A percentile compares a stretch with the other conserved stretches of the same genome.
These are phyloP conservation scores for Dromaius novaehollandiae DNA, from an alignment of 2,113 vertebrate genomes.

Conservation along the genomic window DNA sequence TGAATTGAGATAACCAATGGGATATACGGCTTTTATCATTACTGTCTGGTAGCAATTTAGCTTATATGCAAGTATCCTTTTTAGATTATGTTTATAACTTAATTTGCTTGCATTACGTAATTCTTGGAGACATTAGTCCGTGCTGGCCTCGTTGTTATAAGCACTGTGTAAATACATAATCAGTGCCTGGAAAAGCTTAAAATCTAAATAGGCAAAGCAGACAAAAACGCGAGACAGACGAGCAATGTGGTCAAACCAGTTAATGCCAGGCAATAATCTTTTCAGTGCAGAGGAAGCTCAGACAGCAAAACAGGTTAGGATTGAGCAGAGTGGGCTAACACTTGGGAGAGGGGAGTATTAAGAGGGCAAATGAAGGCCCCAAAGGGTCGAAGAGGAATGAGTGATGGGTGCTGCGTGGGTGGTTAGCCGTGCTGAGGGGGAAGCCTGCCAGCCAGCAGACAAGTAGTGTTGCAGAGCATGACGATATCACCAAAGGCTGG, in stretches of 20 bases:
- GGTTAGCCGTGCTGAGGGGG: not conserved
- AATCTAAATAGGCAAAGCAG: not conserved
- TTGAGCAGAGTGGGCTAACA: not conserved
- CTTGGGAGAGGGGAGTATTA: not conserved
- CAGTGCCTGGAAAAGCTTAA: not conserved
- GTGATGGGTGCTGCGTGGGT: not conserved
- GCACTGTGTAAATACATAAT: not conserved
- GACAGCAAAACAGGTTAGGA: not conserved
- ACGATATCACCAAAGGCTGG: not conserved
- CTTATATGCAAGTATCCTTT: not conserved
- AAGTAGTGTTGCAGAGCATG: rapidly evolving
- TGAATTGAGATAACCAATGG: not conserved
- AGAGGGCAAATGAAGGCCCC: not conserved
- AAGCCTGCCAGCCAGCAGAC: not conserved
- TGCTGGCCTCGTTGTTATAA: not conserved
- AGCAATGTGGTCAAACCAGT: not conserved
- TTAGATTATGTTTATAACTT: not conserved
- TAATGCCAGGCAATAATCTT: not conserved
- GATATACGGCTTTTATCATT: not conserved
- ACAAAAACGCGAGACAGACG: not conserved
- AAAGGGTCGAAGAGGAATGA: not conserved
- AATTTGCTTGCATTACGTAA: not conserved
- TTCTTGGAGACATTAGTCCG: not conserved
- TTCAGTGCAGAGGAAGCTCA: not conserved
- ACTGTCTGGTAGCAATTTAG: not conserved